Base-by-base conservation (phyloP, 1,140 invertebrate species). In the Drosophila takahashii region DNA sequence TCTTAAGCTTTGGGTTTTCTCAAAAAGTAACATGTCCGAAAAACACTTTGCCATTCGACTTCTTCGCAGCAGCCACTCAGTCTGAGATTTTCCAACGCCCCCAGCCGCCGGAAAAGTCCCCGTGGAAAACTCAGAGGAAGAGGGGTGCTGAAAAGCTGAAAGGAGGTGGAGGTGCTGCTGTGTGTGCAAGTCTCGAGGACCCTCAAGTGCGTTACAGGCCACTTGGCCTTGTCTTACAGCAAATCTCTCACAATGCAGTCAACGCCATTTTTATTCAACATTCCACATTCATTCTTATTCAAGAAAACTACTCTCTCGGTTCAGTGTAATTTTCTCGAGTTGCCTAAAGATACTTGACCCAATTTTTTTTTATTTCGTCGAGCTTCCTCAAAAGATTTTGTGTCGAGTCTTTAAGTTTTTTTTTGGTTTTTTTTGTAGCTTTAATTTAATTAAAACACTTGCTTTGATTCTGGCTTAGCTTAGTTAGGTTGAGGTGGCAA, bases 391-490 rank as follows among this genome's bases (percentile, higher is more conserved):
- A 61, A 10, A 47, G 52, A 36, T 16, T 48, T 34, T n/a, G 22
- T 42, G 27, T 37, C 36, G n/a, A 34, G 32, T 16, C 60, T 72
- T 81, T 56, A 62, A 51, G 39, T 60, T 67, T 16, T 64, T 39
- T 10, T 18, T 37, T 37, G 13, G 36, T 71, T n/a, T 15, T 67
- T 39, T 15, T 44, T 44, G 56, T 53, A 34, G 58, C 57, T 66
- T 78, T 78, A 75, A 85, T 74, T 85, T 75, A 85, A 85, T 85
- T 85, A 81, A 85, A 87, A 71, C 58, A 66, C 64, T 74, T 58
- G 58, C 50, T 65, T 66, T 16, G 58, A 52, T 18, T 44, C 39
- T 26, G 27, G 9, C 13, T 47, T 34, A 34, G 44, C 70, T 37
- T 47, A 29, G 66, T 16, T 37, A n/a, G 39, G 18, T 32, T 7